phyloP scores from a whole-genome alignment of 2,797 vertebrate species.

The Loris lydekkerianus region DNA sequence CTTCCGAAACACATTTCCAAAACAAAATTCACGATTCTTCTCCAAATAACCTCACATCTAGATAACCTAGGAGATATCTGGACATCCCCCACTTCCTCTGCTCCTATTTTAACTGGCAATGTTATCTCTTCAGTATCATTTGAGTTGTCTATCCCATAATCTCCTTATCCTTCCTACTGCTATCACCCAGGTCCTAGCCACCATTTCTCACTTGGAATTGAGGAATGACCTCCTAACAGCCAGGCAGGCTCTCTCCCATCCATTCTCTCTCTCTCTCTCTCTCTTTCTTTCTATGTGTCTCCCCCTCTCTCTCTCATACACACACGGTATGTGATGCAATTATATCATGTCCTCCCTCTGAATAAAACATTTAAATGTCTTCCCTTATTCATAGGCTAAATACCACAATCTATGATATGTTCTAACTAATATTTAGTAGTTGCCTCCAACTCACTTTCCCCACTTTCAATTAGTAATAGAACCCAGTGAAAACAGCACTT shows the following conservation, averaged over 20 bases:
- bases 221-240: neutral
- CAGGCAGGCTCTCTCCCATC: neutral
- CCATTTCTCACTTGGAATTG: neutral
- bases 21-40: neutral
- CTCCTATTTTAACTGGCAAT: neutral
- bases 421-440: neutral
- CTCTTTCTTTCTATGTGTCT: neutral
- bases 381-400: neutral
- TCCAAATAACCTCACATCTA: neutral
- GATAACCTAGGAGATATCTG: neutral
- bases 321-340: neutral
- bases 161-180: neutral
- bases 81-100: neutral
- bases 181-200: neutral
- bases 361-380: neutral
- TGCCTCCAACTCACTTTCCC: neutral
- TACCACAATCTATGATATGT: neutral
- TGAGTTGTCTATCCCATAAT: neutral
- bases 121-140: neutral
- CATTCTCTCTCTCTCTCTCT: neutral
- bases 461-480: constrained; percentile 8
- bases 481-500: neutral
- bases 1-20: constrained; percentile 33
- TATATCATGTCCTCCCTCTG: neutral
- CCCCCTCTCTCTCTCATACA: neutral